Base-by-base conservation (phyloP, 2,797 vertebrate species). In the Channallabes apus region DNA sequence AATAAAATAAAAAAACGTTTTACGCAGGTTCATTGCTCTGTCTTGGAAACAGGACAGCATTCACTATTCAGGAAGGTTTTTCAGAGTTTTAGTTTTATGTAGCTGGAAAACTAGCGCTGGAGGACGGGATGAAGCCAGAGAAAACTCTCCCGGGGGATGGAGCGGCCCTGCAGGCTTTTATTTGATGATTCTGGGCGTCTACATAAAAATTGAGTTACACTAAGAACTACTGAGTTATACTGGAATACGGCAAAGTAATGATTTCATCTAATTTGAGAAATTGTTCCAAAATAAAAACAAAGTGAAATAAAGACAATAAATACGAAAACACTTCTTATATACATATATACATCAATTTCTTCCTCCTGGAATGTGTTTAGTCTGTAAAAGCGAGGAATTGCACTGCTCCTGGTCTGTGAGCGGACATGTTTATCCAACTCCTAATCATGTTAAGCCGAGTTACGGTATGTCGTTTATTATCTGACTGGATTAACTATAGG, bases 381-480 rank as follows among this genome's bases (percentile, higher is more conserved):
- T 89, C 86, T 91, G 89, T 87, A 73, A 84, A 71, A 58, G 69
- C 56, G 83, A 85, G 24, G 80, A 32, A 15, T 72, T 87, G 82
- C 77, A 71, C 56, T 62, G 61, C 82, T 72, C 64, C 64, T 71
- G 14, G 7, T 14, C 75, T 61, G 56, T 15, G 56, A 78, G 58
- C 29, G 73, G 75, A 88, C 88, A 91, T 91, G 91, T 92, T 94
- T 93, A 91, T 92, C 84, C 87, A 91, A 86, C 84, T 88, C 83
- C 71, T 93, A 92, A 94, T 92, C 89, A 88, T 87, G 89, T 93
- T 91, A 92, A 89, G 90, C 54, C 61, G 89, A 90, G 92, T 93
- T 91, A 20, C 58, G 1, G 35, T 24, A 88, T 92, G 90, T 89
- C 27, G 88, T 94, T 94, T 94, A 93, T 94, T 94, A 92, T 93